phyloP scores from a whole-genome alignment of 2,888 invertebrate species.

The Chloroclystis v-ata region DNA sequence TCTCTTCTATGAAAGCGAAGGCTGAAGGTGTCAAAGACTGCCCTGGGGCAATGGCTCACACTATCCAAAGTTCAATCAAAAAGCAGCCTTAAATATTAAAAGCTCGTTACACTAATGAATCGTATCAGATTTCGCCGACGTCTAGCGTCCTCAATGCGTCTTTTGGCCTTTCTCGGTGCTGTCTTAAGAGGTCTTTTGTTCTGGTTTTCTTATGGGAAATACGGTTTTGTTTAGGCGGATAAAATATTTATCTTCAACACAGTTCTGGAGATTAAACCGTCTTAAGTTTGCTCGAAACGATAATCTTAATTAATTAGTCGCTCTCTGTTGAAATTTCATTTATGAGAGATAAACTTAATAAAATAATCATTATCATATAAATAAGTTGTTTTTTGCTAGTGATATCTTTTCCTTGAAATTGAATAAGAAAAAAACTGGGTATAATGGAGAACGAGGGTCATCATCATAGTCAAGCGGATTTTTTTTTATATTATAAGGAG shows the following conservation, averaged over 20 bases:
- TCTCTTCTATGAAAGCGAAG: constrained; percentile 39
- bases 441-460: too few species aligned
- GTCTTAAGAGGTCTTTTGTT: constrained; percentile 58
- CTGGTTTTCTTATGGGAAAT: constrained; percentile 28
- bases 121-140: constrained; percentile 74
- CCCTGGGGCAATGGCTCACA: constrained; percentile 56
- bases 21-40: constrained; percentile 44
- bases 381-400: too few species aligned
- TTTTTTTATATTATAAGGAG: too few species aligned
- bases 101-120: constrained; percentile 77
- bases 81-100: constrained; percentile 71
- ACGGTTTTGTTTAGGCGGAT: constrained; percentile 24
- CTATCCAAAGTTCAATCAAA: constrained; percentile 70
- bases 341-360: too few species aligned
- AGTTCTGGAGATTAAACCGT: constrained; percentile 7
- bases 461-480: too few species aligned
- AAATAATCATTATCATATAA: too few species aligned
- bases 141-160: constrained; percentile 55
- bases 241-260: constrained; percentile 15
- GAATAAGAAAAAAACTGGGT: too few species aligned
- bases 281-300: neutral
- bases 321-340: neutral
- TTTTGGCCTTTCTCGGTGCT: constrained; percentile 54
- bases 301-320: constrained; percentile 2
- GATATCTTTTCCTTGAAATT: too few species aligned